Conservation (phyloP, 1,140 invertebrate genomes). For the Trialeurodes vaporariorum region DNA sequence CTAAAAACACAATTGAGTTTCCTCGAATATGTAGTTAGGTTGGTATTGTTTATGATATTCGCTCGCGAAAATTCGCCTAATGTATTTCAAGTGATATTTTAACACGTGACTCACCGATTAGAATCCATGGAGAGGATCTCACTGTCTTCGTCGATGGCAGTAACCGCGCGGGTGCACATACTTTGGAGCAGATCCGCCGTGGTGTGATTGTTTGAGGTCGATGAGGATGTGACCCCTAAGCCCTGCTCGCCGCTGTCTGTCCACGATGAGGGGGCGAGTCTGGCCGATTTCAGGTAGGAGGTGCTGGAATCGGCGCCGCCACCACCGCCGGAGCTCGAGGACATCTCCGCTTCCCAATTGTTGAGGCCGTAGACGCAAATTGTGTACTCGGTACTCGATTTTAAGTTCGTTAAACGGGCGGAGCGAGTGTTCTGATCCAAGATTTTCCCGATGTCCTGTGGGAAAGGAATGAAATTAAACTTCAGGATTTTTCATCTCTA, state of each 20-base stretch:
- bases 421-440: slow-evolving; percentile 53
- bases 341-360: slow-evolving; percentile 39
- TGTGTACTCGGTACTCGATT: slow-evolving; percentile 62
- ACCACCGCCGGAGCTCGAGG: slow-evolving; percentile 19
- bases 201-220: neutral
- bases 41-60: no score
- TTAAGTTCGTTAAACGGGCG: slow-evolving; percentile 56
- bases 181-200: slow-evolving; percentile 45
- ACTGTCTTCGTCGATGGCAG: slow-evolving; percentile 43
- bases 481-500: no score
- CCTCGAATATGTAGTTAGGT: no score
- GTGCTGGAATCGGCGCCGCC: slow-evolving; percentile 29
- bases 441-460: slow-evolving; percentile 54
- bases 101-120: no score
- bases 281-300: slow-evolving; percentile 19
- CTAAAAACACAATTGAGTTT: no score
- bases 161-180: slow-evolving; percentile 43
- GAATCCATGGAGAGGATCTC: neutral
- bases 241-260: neutral
- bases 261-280: slow-evolving; percentile 19
- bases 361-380: slow-evolving; percentile 74
- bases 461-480: slow-evolving; percentile 26
- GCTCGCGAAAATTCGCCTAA: no score
- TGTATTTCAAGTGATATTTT: no score
- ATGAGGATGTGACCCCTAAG: slow-evolving; percentile 1